Evolutionary conservation across 92 coral and sea anemone genomes (phyloP), one percentile per base, ranked within the genome.

Genomic region (Epizoanthus rinbou): DNA sequence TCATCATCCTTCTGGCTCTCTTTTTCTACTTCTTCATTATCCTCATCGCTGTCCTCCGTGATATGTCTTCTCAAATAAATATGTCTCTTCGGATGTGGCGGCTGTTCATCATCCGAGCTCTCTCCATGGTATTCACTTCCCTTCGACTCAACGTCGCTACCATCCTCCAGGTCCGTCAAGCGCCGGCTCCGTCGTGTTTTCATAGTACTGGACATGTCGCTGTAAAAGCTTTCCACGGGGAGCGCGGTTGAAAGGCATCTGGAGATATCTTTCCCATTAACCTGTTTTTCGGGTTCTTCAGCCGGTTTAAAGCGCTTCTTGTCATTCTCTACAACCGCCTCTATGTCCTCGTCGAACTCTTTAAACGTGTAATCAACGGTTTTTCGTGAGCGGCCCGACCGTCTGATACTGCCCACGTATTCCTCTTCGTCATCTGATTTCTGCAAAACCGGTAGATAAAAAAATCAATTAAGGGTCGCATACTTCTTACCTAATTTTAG

Each of bases 291-390:
- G 0, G 63, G 33, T n/a, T 85, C 90, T 21, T 80, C 86, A 19
- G 81, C 35, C 22, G 82, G 41, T 67, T 84, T 87, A 39, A 84
- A 83, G 69, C 95, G 85, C 66, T 90, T 88, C 43, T 87, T 87
- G 82, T 93, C 98, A 37, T 69, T 80, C 50, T 93, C 94, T 5
- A 97, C 99, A 47, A 97, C 99, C 13, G 92, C 95, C 37, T 89
- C 70, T 39, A 97, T 97, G 64, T 97, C 99, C 22, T 97, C 98
- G 70, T 97, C 99, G 59, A 97, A 97, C 43, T 97, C 99, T 73
- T 86, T 88, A 69, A 97, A 97, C 4, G 99, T 97, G 81, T 97
- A 97, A 87, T 97, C 99, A 62, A 97, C 98, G 18, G 95, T 97
- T 85, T 97, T 97, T 28, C 99, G 88, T 13, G 95, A 87, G 52